Evolutionary conservation across 92 coral and sea anemone species (phyloP), one percentile per base, ranked within the genome.

Genomic region (Heteractis magnifica): DNA sequence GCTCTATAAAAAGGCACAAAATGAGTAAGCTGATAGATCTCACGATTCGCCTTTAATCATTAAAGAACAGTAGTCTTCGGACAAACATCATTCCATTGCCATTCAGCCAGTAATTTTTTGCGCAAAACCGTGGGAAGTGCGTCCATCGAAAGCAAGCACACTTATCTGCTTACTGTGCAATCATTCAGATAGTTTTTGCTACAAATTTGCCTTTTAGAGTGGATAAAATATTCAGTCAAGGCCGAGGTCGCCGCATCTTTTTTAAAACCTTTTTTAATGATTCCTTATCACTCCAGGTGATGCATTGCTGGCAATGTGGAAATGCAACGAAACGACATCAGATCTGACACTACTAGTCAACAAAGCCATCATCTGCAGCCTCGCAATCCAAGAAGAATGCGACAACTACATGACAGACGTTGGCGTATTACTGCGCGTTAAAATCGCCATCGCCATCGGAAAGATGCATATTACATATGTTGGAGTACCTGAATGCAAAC

Each of bases 341-440:
- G 91, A 91, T 77, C 82, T 94, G 26, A 89, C 91, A 2, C 91
- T 88, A 49, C 86, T 97, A 34, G 85, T 97, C 58, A 97, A 94
- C 90, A 94, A 95, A 79, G 99, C 98, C 41, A 94, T 93, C 41
- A 97, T 97, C 68, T 94, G 98, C 78, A 97, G 99, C 76, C 93
- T 97, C 10, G 93, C 98, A 0, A 95, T 97, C 48, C 99, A 97
- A 52, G 97, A 97, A 78, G 97, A 97, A 72, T 97, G 99, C 58
- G 98, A 97, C 80, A 90, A 92, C 83, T 94, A 90, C 93, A 89
- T 97, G 99, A 97, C 99, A 4, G 99, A 97, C 71, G 98, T 97
- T 2, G 98, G 95, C 1, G 99, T 97, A 14, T 23, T 97, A 20
- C 91, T 97, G 21, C 97, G 99, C 41, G 99, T 97, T 21, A 97